Percentiles rank a stretch among this genome's conserved stretches.
These are phyloP conservation scores for Lagopus muta DNA, from an alignment of 2,113 vertebrate species.

Conservation along the genomic window DNA sequence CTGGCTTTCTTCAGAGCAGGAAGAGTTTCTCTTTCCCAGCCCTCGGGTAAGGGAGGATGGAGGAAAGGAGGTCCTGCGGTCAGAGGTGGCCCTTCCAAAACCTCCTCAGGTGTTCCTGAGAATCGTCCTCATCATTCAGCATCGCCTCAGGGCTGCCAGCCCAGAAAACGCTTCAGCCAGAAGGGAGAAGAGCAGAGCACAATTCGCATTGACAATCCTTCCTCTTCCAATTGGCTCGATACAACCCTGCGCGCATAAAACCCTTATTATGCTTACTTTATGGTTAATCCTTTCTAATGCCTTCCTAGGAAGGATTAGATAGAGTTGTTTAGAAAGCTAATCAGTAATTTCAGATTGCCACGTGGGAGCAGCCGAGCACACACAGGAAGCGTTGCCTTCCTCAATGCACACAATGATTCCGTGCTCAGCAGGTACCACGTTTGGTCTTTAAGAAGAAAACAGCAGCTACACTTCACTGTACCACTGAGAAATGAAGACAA, in stretches of 20 bases:
- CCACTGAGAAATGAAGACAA: not conserved
- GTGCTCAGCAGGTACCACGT: not conserved
- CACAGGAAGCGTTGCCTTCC: rapidly evolving
- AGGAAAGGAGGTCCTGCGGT: too few relatives aligned
- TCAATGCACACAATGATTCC: not conserved
- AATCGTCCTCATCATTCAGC: not conserved
- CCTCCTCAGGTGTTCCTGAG: too few relatives aligned
- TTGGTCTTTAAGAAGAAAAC: not conserved
- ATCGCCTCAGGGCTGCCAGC: not conserved
- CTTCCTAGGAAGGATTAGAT: not conserved
- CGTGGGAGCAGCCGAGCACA: not conserved
- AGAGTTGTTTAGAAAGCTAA: not conserved
- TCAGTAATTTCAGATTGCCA: not conserved
- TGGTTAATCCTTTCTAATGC: not conserved
- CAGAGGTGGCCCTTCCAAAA: too few relatives aligned
- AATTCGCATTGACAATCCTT: not conserved
- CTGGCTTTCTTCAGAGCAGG: not conserved
- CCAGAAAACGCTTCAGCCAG: not conserved
- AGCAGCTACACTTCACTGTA: not conserved
- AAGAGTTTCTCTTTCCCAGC: not conserved
- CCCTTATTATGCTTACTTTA: not conserved
- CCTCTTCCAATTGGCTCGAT: not conserved
- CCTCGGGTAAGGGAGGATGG: not conserved
- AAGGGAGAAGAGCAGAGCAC: not conserved
- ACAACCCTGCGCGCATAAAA: not conserved